Evolutionary conservation across 2,888 invertebrate species (phyloP), one percentile per base, ranked within the genome.

Genomic region (Drosophila melanosoma): DNA sequence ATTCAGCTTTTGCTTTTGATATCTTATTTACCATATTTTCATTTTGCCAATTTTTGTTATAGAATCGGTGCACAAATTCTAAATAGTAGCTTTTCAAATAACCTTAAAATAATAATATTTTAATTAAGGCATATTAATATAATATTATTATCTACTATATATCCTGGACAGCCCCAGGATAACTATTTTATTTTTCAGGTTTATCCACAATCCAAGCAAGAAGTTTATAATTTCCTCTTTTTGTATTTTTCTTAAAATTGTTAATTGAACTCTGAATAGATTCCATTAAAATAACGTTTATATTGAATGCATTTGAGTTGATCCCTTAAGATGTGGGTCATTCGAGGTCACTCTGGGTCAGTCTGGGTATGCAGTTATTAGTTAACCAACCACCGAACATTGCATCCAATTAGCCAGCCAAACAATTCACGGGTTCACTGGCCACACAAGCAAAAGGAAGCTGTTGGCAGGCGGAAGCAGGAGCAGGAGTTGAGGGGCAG

Each of bases 291-390:
- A 23, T 15, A 5, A 17, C 38, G 35, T 35, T 10, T 23, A 36
- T n/a, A 36, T 38, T 11, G 1, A 8, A 26, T 3, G n/a, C 35
- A 36, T 20, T n/a, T 12, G 35, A 64, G 48, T 58, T 36, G 29
- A 58, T 36, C 45, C 38, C 26, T 56, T 33, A 52, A 42, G 76
- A 76, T 71, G 35, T 76, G 76, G 75, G 75, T 76, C 75, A 75
- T 10, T 49, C 3, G 32, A 10, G n/a, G 7, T n/a, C 35, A 23
- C 0, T 40, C 26, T n/a, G 5, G 20, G 20, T 17, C 10, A 33
- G n/a, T 12, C 15, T 53, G 23, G 15, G 36, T 38, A 15, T 33
- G 15, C 36, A 32, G 40, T 45, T 36, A 36, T 40, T 38, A 53
- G 59, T 70, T 70, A 71, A 59, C 57, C 56, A 52, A 57, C 45